phyloP scores from a whole-genome alignment of 2,113 vertebrate genomes.

The Oophaga pumilio region DNA sequence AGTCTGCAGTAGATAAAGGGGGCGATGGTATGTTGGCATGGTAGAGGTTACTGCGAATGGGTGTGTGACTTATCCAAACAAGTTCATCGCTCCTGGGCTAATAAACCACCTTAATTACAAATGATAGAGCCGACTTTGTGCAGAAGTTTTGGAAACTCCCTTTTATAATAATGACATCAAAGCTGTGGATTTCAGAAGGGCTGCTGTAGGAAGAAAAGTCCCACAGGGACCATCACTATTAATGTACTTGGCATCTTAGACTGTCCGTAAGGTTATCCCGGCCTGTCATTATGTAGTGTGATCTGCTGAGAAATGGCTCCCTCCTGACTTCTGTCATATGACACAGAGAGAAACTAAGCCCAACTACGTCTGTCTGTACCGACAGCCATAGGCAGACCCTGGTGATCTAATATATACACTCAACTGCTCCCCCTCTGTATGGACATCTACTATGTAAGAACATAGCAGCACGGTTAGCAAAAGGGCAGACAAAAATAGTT shows the following conservation, averaged over 20 bases:
- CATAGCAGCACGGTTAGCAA: too few species aligned
- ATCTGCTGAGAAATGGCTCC: background rate
- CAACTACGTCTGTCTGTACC: background rate
- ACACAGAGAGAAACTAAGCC: background rate
- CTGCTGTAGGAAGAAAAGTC: background rate
- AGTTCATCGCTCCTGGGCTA: conserved; percentile 15
- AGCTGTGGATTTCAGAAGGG: conserved; percentile 15
- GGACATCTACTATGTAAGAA: too few species aligned
- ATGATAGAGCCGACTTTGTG: conserved; percentile 34
- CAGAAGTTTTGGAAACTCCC: conserved; percentile 28
- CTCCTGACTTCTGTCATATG: too few species aligned
- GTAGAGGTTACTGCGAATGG: conserved; percentile 3
- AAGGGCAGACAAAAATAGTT: too few species aligned
- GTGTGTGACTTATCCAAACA: conserved; percentile 42
- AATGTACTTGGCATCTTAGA: background rate
- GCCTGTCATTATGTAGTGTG: background rate
- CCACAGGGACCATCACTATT: background rate
- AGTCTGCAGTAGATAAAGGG: background rate
- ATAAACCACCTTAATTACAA: conserved; percentile 35
- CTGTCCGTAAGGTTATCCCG: background rate
- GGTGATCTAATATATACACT: background rate
- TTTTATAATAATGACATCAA: conserved; percentile 36
- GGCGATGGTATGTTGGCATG: background rate
- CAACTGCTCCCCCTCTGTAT: too few species aligned
- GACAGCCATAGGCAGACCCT: background rate